Evolutionary conservation across 2,888 invertebrate genomes (phyloP), one percentile per base, ranked within the genome.

Genomic region (Xestoiulus laeticollis): DNA sequence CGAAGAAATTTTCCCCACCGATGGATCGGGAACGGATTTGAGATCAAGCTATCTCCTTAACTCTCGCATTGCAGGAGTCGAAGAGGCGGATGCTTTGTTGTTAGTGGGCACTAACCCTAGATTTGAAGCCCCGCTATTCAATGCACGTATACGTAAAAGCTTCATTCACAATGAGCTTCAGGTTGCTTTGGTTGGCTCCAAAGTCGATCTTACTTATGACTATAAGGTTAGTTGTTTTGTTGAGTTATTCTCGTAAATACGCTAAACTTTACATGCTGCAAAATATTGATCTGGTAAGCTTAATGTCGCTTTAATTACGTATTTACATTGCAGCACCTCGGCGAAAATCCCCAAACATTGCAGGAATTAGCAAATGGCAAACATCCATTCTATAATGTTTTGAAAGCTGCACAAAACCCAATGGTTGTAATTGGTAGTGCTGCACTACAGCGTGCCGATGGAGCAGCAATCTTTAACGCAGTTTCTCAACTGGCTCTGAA

Each of bases 101-200:
- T 93, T 99, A 87, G 95, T 99, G 90, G 99, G 99, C 88, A 98
- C 98, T 0, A 99, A 99, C 93, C 97, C 98, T 0, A 95, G 99
- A 87, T 98, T 96, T 92, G 99, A 99, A 93, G 99, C 99, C 78
- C 99, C 99, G 0, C 93, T 99, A 44, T 93, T 99, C 88, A 99
- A 99, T 93, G 96, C 99, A 0, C 95, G 99, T 90, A 95, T 99
- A 89, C 95, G 99, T 89, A 99, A 99, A 93, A 95, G 96, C 88
- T 99, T 96, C 93, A 94, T 99, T n/a, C 97, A 99, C 91, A 97
- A 97, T 92, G 98, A 99, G 91, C 94, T 96, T 26, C 93, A 93
- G 88, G 93, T 99, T 83, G 99, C 96, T 0, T 92, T 97, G 59
- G 94, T 99, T 90, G 99, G 99, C 14, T 96, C 98, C 0, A 94